Percentiles rank a stretch among this genome's conserved stretches.
phyloP scores from a whole-genome alignment of 1,140 invertebrate genomes.

The Habropoda laboriosa region DNA sequence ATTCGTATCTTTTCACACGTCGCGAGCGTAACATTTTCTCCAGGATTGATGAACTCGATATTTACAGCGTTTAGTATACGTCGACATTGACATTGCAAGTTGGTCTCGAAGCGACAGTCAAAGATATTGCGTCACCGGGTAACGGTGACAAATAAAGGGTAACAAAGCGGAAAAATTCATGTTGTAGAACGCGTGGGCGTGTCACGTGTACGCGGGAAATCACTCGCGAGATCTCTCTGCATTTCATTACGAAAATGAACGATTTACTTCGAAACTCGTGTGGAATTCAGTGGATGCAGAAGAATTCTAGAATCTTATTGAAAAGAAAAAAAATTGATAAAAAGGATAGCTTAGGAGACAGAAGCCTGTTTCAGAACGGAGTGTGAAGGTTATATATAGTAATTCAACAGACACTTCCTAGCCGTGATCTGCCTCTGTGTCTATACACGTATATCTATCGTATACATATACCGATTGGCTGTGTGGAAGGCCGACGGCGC shows the following conservation, averaged over 20 bases:
- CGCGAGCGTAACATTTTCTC: too few relatives aligned
- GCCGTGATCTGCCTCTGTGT: neutral
- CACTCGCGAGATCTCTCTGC: neutral
- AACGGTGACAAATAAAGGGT: neutral
- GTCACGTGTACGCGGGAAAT: neutral
- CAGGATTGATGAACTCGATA: neutral
- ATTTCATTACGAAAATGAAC: neutral
- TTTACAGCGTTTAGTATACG: neutral
- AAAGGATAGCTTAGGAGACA: neutral
- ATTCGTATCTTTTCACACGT: too few relatives aligned
- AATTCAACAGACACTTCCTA: neutral
- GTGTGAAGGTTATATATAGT: neutral
- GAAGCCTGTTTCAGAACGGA: neutral
- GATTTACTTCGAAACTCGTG: neutral
- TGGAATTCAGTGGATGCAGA: neutral
- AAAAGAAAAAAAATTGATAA: neutral
- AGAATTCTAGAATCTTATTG: neutral
- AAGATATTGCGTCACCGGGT: slow-evolving; percentile 27
- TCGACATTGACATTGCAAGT: slow-evolving; percentile 60
- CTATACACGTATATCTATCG: too few relatives aligned
- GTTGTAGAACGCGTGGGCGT: slow-evolving; percentile 24
- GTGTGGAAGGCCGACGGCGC: neutral
- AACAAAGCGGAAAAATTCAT: slow-evolving; percentile 17
- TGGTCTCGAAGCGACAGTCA: slow-evolving; percentile 15
- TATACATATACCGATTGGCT: neutral